Conservation (phyloP, 2,888 invertebrate species). For the Euspilapteryx auroguttella region DNA sequence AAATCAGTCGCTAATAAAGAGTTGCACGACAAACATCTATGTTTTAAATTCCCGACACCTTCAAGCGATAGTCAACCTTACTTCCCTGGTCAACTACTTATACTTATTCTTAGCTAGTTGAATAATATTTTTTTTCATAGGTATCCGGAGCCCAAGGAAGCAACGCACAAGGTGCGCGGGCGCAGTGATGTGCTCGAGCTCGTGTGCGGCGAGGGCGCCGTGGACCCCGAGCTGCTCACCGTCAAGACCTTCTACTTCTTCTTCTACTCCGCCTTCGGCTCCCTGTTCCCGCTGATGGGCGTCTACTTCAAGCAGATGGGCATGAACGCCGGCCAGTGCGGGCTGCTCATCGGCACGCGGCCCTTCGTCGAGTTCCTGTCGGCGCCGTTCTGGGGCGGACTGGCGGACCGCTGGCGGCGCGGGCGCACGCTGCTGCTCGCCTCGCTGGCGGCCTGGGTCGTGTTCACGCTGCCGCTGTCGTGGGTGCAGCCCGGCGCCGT, state of each 20-base stretch:
- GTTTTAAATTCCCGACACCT: not conserved
- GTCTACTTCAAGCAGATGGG: constrained; percentile 99
- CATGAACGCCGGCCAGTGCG: constrained; percentile 96
- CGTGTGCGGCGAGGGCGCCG: constrained; percentile 74
- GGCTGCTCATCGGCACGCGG: constrained; percentile 90
- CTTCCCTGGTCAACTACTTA: not conserved
- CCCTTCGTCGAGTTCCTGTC: constrained; percentile 97
- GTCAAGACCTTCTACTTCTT: constrained; percentile 99
- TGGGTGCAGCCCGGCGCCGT: constrained; percentile 94
- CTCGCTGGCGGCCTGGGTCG: constrained; percentile 92
- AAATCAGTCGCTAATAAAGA: not conserved
- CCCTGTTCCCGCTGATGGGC: constrained; percentile 96
- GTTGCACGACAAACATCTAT: not conserved
- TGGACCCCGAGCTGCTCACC: constrained; percentile 89
- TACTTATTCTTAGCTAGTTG: not conserved
- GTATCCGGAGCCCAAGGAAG: constrained; percentile 85
- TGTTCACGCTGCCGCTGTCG: constrained; percentile 94
- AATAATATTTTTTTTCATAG: constrained; percentile 24
- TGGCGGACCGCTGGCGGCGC: constrained; percentile 88
- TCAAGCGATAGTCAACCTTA: not conserved
- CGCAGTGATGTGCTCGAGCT: constrained; percentile 83
- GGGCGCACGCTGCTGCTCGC: constrained; percentile 86
- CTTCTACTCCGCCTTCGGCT: constrained; percentile 98
- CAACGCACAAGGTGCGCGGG: constrained; percentile 87
- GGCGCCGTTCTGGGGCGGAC: constrained; percentile 96